Evolutionary conservation across 2,113 vertebrate species (phyloP), one percentile per base, ranked within the genome.

Genomic region (Nothocercus julius): DNA sequence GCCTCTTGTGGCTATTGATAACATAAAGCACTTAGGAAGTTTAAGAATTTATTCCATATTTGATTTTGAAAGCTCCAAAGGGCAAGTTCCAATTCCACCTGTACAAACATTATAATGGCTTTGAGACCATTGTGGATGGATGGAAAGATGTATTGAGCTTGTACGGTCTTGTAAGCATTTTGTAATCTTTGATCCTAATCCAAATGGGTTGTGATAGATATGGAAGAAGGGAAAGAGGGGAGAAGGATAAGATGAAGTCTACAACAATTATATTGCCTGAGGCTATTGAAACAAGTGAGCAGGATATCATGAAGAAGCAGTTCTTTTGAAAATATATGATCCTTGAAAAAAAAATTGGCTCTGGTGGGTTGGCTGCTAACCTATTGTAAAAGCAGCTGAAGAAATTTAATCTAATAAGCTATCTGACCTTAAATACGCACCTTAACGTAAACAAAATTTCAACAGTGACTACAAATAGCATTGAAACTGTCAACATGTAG

Each of bases 1-100:
- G 56, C 93, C 96, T 96, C 95, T 87, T 81, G 62, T 93, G 92
- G 83, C 81, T 96, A 94, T 90, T 93, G 92, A 96, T 97, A 96
- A 96, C 67, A 77, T 94, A 78, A 84, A 91, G 70, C 90, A 96
- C 94, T 95, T 97, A 73, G 38, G 58, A 97, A 95, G 78, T 96
- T 95, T 90, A 92, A 95, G 78, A 92, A 61, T 73, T 82, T 93
- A 73, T 95, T 94, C 76, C 87, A 56, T 7, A 2, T 93, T 84
- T 93, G 58, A 87, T 93, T 96, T 95, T 47, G 82, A 81, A 61
- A 95, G 56, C 87, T 34, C 67, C 0, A 11, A 76, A 93, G 74
- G 68, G 38, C 49, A 92, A 82, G 30, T 96, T 82, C 82, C 67
- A 76, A 11, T 82, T 81, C 67, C 63, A 94, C 92, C 85, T 87